Conservation (phyloP, 2,797 vertebrate genomes). For the Myotis findleyi region DNA sequence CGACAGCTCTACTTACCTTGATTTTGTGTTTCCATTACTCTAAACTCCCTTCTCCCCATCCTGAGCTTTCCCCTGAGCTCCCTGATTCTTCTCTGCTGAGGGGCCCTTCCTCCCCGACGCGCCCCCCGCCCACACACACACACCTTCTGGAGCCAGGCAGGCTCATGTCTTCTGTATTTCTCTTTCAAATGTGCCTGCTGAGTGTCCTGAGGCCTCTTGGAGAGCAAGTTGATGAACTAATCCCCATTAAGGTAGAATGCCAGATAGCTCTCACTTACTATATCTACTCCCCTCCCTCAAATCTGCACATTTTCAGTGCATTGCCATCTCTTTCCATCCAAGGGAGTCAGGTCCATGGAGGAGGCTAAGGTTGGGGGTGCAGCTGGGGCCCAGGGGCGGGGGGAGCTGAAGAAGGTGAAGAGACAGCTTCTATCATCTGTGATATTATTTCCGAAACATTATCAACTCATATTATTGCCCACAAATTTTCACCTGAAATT, state of each 20-base stretch:
- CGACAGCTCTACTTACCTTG: not conserved
- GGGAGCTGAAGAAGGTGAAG: not conserved
- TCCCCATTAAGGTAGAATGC: not conserved
- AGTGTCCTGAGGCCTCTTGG: not conserved
- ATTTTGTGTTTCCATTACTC: not conserved
- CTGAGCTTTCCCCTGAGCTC: fast-evolving
- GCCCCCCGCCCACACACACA: fast-evolving
- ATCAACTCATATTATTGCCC: constrained; percentile 85
- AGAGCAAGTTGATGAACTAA: not conserved
- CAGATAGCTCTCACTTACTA: not conserved
- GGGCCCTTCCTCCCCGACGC: too few relatives aligned
- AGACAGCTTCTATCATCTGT: constrained; percentile 78
- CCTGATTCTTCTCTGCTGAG: not conserved
- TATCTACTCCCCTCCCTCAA: not conserved
- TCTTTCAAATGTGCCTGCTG: not conserved
- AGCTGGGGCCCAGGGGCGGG: not conserved
- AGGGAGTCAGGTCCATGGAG: not conserved
- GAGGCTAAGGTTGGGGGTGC: not conserved
- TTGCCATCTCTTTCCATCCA: not conserved
- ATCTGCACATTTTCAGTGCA: not conserved
- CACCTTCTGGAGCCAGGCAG: not conserved
- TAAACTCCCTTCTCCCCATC: not conserved
- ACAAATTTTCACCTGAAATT: constrained; percentile 87
- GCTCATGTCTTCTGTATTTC: not conserved
- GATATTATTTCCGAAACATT: constrained; percentile 87